Evolutionary conservation across 1,140 invertebrate genomes (phyloP), one percentile per base, ranked within the genome.

Genomic region (Trachymyrmex septentrionalis): DNA sequence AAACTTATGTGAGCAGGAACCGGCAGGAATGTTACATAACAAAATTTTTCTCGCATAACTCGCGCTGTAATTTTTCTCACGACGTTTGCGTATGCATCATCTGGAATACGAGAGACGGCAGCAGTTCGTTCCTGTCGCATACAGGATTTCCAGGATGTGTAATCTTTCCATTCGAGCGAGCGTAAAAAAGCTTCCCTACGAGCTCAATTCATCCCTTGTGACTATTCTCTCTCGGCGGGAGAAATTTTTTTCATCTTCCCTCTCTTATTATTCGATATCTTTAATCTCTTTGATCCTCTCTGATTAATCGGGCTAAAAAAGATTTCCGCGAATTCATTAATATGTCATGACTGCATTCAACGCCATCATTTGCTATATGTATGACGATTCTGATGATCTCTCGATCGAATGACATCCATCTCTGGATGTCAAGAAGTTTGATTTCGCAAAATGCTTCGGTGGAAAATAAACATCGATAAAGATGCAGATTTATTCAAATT

Each of bases 201-300:
- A 81, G 57, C 91, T 38, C 91, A 86, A 89, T 90, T 88, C 87
- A 53, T 82, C 59, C 69, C 53, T 38, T n/a, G 55, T 57, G 57
- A 73, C 61, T 48, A 63, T 77, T 50, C 12, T 50, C 66, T 69
- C 27, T 61, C 24, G 27, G 3, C 38, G 21, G 24, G 57, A 9
- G 63, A 64, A 77, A 14, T 57, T 48, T 67, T 76, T 21, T 24
- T 24, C 5, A 14, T 16, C 4, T 34, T 34, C 50, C 59, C 21
- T 44, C 21, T 77, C 59, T 88, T 76, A 86, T 91, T 88, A 91
- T 90, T 85, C 90, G 91, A 92, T 93, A 92, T 92, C 91, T 91
- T 92, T 93, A 92, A 93, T 93, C 91, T 90, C 66, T 81, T 71
- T 89, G 86, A 92, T 93, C 91, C 87, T 87, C 88, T 92, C 91